Evolutionary conservation across 2,797 vertebrate species (phyloP).

Genomic region (Peromyscus aztecus): DNA sequence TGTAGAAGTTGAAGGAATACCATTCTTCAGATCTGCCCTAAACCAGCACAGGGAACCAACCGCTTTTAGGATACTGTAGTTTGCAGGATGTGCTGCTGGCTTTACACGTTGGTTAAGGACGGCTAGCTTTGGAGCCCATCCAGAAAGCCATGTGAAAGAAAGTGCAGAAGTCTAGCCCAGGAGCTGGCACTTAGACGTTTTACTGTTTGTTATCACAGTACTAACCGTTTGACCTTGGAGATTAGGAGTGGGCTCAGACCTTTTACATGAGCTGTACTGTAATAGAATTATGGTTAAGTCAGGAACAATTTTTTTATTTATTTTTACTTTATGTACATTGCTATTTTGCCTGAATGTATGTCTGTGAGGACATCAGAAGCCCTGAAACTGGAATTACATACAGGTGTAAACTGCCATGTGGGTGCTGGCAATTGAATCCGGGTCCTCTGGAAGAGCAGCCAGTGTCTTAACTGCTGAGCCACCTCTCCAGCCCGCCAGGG

Average conservation of each 20-base stretch:
- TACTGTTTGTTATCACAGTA: background rate
- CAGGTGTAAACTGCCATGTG: no score
- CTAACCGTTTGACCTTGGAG: conserved; percentile 44
- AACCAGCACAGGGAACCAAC: conserved; percentile 39
- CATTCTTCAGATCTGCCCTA: conserved; percentile 43
- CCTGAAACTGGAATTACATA: background rate
- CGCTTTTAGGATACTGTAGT: conserved; percentile 52
- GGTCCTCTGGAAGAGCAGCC: background rate
- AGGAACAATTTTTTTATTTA: background rate
- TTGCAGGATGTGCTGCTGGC: background rate
- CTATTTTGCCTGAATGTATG: background rate
- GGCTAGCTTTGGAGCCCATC: conserved; percentile 45
- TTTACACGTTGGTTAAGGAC: background rate
- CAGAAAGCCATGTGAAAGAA: conserved; percentile 26
- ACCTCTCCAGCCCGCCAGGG: conserved; percentile 20
- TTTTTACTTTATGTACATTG: background rate
- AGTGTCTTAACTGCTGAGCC: background rate
- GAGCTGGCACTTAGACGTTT: background rate
- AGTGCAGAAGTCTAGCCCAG: conserved; percentile 21
- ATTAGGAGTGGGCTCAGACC: conserved; percentile 10
- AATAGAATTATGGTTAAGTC: background rate
- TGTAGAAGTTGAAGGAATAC: background rate
- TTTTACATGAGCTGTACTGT: background rate
- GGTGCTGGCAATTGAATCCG: background rate
- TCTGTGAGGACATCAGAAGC: background rate